Percentiles rank a stretch among this genome's conserved stretches.
Evolutionary conservation across 2,888 invertebrate genomes (phyloP).

Genomic region (Acrobasis consociella): DNA sequence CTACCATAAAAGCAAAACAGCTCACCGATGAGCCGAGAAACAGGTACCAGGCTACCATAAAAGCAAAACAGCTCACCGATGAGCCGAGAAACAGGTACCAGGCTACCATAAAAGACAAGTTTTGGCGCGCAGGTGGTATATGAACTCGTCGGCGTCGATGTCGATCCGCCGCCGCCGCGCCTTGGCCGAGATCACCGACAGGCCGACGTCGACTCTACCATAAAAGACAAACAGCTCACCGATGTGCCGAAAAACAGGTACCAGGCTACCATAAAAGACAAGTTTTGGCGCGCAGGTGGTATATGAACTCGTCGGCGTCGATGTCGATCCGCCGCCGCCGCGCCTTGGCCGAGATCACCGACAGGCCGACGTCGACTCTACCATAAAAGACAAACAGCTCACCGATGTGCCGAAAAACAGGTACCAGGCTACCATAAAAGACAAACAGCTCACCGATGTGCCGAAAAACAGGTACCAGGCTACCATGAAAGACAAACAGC

Average conservation of each 20-base stretch:
- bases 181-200: constrained; percentile 91
- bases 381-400: too few species aligned
- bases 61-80: constrained; percentile 73
- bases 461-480: too few species aligned
- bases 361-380: constrained; percentile 91
- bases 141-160: constrained; percentile 93
- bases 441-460: too few species aligned
- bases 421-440: too few species aligned
- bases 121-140: constrained; percentile 91
- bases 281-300: constrained; percentile 90
- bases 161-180: constrained; percentile 87
- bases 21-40: too few species aligned
- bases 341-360: constrained; percentile 89
- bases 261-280: too few species aligned
- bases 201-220: constrained; percentile 87
- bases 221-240: constrained; percentile 55
- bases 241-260: constrained; percentile 88
- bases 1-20: too few species aligned
- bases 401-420: too few species aligned
- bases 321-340: constrained; percentile 89
- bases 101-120: too few species aligned
- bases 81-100: constrained; percentile 86
- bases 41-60: not conserved
- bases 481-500: too few species aligned
- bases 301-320: constrained; percentile 92